Evolutionary conservation across 2,113 vertebrate species (phyloP).

Genomic region (Meles meles): DNA sequence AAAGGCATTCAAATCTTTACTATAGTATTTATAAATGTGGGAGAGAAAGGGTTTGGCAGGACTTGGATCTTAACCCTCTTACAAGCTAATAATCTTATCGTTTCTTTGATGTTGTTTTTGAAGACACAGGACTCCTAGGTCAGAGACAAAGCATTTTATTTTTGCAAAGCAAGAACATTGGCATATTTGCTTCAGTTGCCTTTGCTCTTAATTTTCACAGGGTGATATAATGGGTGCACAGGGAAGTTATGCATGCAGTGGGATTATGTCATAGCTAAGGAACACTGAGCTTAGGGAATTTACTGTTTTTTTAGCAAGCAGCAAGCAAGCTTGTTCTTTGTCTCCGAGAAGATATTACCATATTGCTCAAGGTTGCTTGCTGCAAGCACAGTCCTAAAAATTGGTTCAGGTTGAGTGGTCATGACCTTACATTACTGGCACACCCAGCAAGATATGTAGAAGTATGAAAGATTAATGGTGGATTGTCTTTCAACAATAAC

Average conservation of each 20-base stretch:
- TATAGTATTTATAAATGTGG: neutral
- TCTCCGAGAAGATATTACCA: neutral
- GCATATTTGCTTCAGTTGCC: neutral
- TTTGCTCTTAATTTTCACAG: neutral
- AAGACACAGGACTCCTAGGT: neutral
- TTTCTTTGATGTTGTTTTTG: neutral
- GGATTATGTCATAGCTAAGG: neutral
- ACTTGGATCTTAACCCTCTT: neutral
- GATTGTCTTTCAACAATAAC: neutral
- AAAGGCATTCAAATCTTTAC: neutral
- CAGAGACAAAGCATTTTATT: neutral
- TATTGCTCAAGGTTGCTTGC: neutral
- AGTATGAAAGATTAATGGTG: rapidly evolving
- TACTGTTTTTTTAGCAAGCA: neutral
- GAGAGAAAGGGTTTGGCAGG: neutral
- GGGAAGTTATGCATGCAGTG: neutral
- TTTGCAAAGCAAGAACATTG: neutral
- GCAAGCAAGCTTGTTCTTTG: neutral
- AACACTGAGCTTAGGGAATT: neutral
- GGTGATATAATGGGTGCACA: rapidly evolving
- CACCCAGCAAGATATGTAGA: neutral
- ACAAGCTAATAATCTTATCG: neutral
- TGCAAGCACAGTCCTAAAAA: neutral
- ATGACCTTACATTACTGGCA: neutral
- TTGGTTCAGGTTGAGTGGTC: neutral